Percentiles rank a stretch among this genome's conserved stretches.
Conservation (phyloP, 2,888 invertebrate species). For the Polydesmus complanatus region DNA sequence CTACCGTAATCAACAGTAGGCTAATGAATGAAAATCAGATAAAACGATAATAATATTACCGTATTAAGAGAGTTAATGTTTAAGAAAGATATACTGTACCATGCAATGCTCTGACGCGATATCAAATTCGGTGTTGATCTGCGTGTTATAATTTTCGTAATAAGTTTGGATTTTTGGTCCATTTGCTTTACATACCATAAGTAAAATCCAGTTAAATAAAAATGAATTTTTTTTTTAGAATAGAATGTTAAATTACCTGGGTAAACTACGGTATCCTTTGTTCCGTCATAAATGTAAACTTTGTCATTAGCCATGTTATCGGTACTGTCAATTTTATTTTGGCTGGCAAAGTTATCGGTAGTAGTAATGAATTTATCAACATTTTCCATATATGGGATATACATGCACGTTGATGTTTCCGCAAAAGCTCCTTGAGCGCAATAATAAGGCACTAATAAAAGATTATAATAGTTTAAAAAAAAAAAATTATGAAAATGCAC, state of each 20-base stretch:
- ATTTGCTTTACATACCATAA: neutral
- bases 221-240: no score
- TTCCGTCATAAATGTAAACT: slow-evolving; percentile 30
- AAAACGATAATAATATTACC: neutral
- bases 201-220: no score
- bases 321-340: slow-evolving; percentile 27
- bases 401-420: slow-evolving; percentile 6
- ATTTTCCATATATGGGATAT: neutral
- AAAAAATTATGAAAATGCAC: no score
- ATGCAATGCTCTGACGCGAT: slow-evolving; percentile 1
- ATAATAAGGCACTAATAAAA: neutral
- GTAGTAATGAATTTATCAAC: slow-evolving; percentile 16
- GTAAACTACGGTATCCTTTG: slow-evolving; percentile 27
- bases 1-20: slow-evolving; percentile 25
- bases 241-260: slow-evolving; percentile 24
- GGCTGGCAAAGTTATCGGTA: slow-evolving; percentile 18
- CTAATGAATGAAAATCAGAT: slow-evolving; percentile 17
- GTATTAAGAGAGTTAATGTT: neutral
- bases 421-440: slow-evolving; percentile 2
- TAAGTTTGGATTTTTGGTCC: neutral
- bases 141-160: neutral
- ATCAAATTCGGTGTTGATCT: slow-evolving; percentile 2
- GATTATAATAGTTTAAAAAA: neutral
- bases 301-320: slow-evolving; percentile 25
- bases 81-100: neutral